These are phyloP conservation scores for Sebastolobus alascanus DNA, from an alignment of 2,797 vertebrate species.

Conservation along the genomic window DNA sequence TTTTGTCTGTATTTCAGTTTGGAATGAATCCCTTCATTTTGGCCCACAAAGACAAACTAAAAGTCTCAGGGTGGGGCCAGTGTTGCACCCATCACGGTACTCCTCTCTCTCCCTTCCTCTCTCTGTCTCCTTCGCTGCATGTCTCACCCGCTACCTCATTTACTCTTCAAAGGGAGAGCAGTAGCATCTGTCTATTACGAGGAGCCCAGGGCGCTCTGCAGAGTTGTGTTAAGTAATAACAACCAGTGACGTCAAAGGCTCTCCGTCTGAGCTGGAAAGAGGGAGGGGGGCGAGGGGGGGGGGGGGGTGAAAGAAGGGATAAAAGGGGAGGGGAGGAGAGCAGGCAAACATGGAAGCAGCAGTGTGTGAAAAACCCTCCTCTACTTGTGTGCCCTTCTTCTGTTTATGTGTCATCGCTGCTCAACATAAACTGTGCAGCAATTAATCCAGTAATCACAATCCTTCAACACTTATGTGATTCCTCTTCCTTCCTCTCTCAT, in stretches of 20 bases:
- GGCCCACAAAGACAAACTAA: conserved; percentile 15
- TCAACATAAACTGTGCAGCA: conserved; percentile 9
- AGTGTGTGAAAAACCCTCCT: conserved; percentile 63
- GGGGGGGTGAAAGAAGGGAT: conserved; percentile 24
- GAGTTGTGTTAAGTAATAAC: conserved; percentile 85
- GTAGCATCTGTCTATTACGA: conserved; percentile 81
- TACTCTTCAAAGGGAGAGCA: conserved; percentile 73
- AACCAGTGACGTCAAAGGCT: conserved; percentile 83
- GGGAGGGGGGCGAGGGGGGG: conserved; percentile 47
- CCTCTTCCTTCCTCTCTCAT: conserved; percentile 6
- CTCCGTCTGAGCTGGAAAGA: conserved; percentile 68
- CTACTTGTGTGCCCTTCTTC: conserved; percentile 42
- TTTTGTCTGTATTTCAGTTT: conserved; percentile 11
- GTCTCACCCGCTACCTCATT: conserved; percentile 68
- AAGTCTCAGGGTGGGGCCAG: neutral
- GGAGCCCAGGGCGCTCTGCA: conserved; percentile 77
- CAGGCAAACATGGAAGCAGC: conserved; percentile 48
- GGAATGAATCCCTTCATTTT: conserved; percentile 12
- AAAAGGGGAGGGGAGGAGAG: conserved; percentile 35
- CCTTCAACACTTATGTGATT: conserved; percentile 18
- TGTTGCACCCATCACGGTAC: conserved; percentile 3
- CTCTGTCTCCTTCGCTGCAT: conserved; percentile 29
- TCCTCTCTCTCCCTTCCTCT: conserved; percentile 15
- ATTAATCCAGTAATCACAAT: conserved; percentile 13
- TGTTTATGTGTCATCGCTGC: conserved; percentile 19